Evolutionary conservation across 1,140 invertebrate species (phyloP), one percentile per base, ranked within the genome.

Genomic region (Lutraria rhynchaena): DNA sequence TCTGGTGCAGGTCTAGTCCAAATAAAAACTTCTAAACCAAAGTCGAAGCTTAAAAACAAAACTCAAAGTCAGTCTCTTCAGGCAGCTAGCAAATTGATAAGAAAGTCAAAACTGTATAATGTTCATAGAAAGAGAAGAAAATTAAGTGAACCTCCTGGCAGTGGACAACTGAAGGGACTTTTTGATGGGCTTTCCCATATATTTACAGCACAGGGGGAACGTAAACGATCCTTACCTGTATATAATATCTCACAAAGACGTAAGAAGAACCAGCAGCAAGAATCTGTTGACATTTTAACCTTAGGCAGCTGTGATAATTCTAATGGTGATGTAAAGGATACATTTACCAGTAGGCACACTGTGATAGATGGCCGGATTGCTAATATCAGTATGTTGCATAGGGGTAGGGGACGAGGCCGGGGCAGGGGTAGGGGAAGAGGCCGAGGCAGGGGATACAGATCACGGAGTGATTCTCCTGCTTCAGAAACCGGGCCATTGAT

Each of bases 101-200:
- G 89, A 83, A 88, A 90, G 58, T 91, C 90, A 33, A 89, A 87
- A 84, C 37, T 88, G 27, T 75, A 90, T 46, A 89, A 91, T 71
- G 91, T 87, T n/a, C 87, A 87, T 77, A 89, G 87, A 81, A 84
- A 85, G 37, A 81, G 86, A 29, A 88, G 82, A 69, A 88, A 87
- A 57, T 70, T 63, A 41, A 73, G 75, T 35, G 87, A 85, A 29
- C 86, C 89, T 35, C 88, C 94, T 83, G 94, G 94, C 31, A 93
- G 93, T 85, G 94, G 94, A 7, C 95, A 96, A 83, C 89, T 97
- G 15, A 95, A 95, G 69, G 95, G 96, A 27, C 92, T 97, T 0
- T 97, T 96, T 92, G 96, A 97, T 91, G 96, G 96, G 2, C 93
- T 97, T 11, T 97, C 96, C 78, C 96, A 97, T 90, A 95, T 97